Conservation (phyloP, 1,140 invertebrate genomes). For the Drosophila auraria region DNA sequence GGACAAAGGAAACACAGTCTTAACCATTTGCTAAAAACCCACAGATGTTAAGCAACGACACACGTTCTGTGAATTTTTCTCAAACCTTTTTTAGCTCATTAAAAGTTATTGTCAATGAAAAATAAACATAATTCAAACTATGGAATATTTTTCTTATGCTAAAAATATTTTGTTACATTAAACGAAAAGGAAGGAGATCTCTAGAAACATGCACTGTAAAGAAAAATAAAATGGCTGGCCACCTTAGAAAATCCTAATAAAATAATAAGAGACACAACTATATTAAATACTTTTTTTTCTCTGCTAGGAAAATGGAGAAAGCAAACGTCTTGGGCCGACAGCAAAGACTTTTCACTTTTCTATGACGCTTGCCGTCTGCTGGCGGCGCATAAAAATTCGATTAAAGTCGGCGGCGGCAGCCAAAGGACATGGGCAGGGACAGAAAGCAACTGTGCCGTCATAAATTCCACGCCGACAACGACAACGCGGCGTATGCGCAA, state of each 20-base stretch:
- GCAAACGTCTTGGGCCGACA: slow-evolving; percentile 7
- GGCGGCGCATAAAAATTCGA: slow-evolving; percentile 61
- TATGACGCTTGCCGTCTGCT: slow-evolving; percentile 19
- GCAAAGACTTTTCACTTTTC: slow-evolving; percentile 31
- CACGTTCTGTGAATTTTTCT: not conserved
- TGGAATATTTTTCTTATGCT: not conserved
- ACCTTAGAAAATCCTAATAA: too few relatives aligned
- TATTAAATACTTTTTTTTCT: not conserved
- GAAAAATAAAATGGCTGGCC: too few relatives aligned
- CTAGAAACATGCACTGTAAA: too few relatives aligned
- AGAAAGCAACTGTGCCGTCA: slow-evolving; percentile 53
- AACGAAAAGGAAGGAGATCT: too few relatives aligned
- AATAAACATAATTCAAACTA: not conserved
- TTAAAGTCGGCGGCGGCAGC: slow-evolving; percentile 36
- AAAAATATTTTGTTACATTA: too few relatives aligned
- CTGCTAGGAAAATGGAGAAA: not conserved
- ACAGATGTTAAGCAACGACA: not conserved
- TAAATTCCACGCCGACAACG: slow-evolving; percentile 68
- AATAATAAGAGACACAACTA: too few relatives aligned
- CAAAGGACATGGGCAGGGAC: slow-evolving; percentile 38
- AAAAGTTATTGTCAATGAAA: not conserved
- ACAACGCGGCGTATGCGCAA: slow-evolving; percentile 72
- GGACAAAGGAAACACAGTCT: not conserved
- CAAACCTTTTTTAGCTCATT: not conserved
- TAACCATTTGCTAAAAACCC: not conserved